These are phyloP conservation scores for Chroicocephalus ridibundus DNA, from an alignment of 2,113 vertebrate genomes.

Conservation along the genomic window DNA sequence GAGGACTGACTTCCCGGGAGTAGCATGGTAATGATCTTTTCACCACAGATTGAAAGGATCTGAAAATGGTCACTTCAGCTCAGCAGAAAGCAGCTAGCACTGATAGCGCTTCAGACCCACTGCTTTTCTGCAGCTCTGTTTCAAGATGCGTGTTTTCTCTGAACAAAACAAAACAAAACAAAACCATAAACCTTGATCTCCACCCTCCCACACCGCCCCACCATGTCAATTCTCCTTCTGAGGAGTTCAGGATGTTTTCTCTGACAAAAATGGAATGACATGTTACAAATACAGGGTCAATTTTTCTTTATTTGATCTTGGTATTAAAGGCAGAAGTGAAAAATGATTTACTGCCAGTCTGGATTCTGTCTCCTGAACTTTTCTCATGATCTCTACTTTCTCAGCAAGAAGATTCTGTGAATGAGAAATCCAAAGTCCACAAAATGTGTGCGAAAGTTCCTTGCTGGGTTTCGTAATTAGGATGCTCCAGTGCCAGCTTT, in stretches of 20 bases:
- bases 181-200: background rate
- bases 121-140: conserved; percentile 51
- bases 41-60: conserved; percentile 73
- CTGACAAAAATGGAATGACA: conserved; percentile 21
- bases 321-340: background rate
- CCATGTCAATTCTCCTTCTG: background rate
- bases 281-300: background rate
- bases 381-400: conserved; percentile 20
- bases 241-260: conserved; percentile 1
- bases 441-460: conserved; percentile 60
- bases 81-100: conserved; percentile 48
- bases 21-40: conserved; percentile 80
- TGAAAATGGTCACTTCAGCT: conserved; percentile 72
- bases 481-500: conserved; percentile 62
- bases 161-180: conserved; percentile 8
- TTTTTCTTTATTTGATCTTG: background rate
- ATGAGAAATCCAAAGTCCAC: conserved; percentile 53
- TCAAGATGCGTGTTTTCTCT: conserved; percentile 32
- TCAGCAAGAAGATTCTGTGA: conserved; percentile 36
- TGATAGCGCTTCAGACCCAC: conserved; percentile 34
- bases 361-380: conserved; percentile 30
- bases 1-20: conserved; percentile 74
- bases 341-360: background rate
- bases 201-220: accelerated
- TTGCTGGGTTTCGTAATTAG: conserved; percentile 71